Percentiles rank a stretch among this genome's conserved stretches.
phyloP scores from a whole-genome alignment of 2,113 vertebrate genomes.

The Callospermophilus lateralis region DNA sequence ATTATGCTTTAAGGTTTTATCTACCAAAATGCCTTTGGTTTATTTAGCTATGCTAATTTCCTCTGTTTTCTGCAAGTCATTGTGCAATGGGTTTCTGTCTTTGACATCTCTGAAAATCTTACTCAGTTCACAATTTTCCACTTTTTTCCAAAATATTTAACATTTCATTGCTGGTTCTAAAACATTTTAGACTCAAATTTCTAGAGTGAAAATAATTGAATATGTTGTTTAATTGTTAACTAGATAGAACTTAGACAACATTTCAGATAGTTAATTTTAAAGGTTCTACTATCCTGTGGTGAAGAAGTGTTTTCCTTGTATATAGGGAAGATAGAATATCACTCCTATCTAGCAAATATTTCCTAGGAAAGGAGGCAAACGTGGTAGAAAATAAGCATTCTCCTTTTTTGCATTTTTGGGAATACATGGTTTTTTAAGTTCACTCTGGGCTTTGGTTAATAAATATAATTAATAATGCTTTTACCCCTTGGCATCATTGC shows the following conservation, averaged over 20 bases:
- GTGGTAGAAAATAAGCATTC: background rate
- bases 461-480: background rate
- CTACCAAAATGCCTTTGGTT: background rate
- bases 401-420: background rate
- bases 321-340: background rate
- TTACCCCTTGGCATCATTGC: background rate
- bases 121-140: background rate
- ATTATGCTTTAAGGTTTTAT: conserved; percentile 3
- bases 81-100: background rate
- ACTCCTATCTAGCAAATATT: background rate
- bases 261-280: background rate
- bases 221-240: background rate
- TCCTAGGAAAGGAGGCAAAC: background rate
- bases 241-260: background rate
- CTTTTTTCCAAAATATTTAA: background rate
- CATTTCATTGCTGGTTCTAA: background rate
- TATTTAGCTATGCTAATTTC: conserved; percentile 22
- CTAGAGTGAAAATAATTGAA: background rate
- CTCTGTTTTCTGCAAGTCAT: conserved; percentile 1
- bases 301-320: background rate
- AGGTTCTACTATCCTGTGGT: background rate
- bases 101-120: background rate
- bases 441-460: background rate
- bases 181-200: background rate
- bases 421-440: background rate